A percentile compares a stretch with the other conserved stretches of the same genome.
Conservation (phyloP, 2,113 vertebrate species). For the Tringa solitaria region DNA sequence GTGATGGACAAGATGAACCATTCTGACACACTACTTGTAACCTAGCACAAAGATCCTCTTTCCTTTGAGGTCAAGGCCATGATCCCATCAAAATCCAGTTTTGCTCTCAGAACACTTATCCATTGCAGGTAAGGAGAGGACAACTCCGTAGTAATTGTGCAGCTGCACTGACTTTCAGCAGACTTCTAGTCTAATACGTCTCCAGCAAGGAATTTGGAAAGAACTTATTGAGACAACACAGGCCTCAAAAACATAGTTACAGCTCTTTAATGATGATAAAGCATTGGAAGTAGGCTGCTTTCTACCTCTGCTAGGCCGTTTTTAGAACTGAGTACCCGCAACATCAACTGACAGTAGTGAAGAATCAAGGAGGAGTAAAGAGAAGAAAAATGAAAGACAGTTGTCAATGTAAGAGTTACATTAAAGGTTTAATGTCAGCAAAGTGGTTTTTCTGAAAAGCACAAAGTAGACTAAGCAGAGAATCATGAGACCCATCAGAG, state of each 20-base stretch:
- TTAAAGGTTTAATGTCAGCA: not conserved
- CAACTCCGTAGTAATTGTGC: not conserved
- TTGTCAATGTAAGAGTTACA: not conserved
- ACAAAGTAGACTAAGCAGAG: not conserved
- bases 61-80: not conserved
- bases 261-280: not conserved
- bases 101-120: not conserved
- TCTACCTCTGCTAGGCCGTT: not conserved
- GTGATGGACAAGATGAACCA: not conserved
- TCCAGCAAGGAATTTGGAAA: no score
- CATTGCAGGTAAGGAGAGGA: not conserved
- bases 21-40: not conserved
- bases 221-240: not conserved
- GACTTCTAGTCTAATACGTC: not conserved
- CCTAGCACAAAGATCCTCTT: not conserved
- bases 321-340: not conserved
- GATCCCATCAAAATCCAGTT: not conserved
- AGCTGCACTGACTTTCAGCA: not conserved
- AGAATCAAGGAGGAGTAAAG: not conserved
- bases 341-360: not conserved
- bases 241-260: not conserved
- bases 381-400: not conserved
- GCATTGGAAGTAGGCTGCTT: not conserved
- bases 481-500: not conserved
- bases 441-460: not conserved